phyloP scores from a whole-genome alignment of 2,888 invertebrate species.

The Ophion slaviceki region DNA sequence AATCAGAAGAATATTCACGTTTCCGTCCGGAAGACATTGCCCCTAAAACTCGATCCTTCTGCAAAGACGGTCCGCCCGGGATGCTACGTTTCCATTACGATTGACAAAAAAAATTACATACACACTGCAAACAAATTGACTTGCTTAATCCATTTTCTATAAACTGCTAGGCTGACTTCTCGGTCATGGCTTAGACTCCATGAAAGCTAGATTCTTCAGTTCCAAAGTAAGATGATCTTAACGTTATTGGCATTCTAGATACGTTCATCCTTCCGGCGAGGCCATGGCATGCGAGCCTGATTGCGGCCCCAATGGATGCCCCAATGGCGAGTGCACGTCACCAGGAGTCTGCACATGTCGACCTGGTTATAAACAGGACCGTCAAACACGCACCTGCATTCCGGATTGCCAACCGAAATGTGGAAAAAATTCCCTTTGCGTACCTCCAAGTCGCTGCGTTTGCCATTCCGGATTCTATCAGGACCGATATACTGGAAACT shows the following conservation, averaged over 20 bases:
- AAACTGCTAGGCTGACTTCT: too few relatives aligned
- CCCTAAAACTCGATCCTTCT: too few relatives aligned
- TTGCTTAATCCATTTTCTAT: too few relatives aligned
- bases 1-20: conserved; percentile 7
- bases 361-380: conserved; percentile 74
- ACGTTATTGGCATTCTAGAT: conserved; percentile 70
- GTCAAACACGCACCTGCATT: conserved; percentile 66
- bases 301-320: conserved; percentile 74
- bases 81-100: too few relatives aligned
- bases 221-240: not conserved
- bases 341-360: conserved; percentile 77
- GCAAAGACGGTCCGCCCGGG: too few relatives aligned
- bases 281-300: conserved; percentile 74
- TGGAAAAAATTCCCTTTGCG: conserved; percentile 83
- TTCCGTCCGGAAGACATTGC: not conserved
- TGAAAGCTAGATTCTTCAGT: not conserved
- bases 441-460: conserved; percentile 85
- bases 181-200: too few relatives aligned
- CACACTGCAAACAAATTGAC: too few relatives aligned
- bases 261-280: conserved; percentile 75
- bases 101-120: too few relatives aligned
- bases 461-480: too few relatives aligned
- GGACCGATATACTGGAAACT: too few relatives aligned
- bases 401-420: conserved; percentile 78
- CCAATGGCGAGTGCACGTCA: conserved; percentile 72